Evolutionary conservation across 2,797 vertebrate species (phyloP).

Genomic region (Phalloptychus januarius): DNA sequence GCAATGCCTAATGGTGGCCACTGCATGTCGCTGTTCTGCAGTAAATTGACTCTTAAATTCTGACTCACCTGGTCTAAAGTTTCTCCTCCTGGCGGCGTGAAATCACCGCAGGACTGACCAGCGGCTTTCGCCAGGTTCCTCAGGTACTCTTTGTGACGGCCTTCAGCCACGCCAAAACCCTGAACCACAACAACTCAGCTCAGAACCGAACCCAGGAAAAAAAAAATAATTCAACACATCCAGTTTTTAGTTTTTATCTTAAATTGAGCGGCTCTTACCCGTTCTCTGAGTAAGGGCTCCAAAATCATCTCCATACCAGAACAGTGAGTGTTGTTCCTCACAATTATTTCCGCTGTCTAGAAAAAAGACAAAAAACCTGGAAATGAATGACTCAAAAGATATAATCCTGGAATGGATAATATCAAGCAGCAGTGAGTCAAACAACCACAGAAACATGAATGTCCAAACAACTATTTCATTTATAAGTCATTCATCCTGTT

Average conservation of each 20-base stretch:
- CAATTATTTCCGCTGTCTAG: slow-evolving; percentile 81
- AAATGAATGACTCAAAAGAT: slow-evolving; percentile 40
- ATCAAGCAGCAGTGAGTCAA: slow-evolving; percentile 43
- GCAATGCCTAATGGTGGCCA: slow-evolving; percentile 27
- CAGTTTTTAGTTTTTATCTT: background rate
- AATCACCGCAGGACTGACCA: slow-evolving; percentile 86
- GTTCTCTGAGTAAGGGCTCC: slow-evolving; percentile 81
- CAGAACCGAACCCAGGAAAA: background rate
- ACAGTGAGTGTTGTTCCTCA: slow-evolving; percentile 74
- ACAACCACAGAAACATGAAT: slow-evolving; percentile 39
- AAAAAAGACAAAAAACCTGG: slow-evolving; percentile 18
- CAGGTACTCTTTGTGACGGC: slow-evolving; percentile 84
- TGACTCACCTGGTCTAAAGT: slow-evolving; percentile 88
- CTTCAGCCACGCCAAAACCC: slow-evolving; percentile 92
- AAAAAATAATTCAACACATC: background rate
- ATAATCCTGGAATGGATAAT: background rate
- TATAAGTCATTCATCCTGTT: slow-evolving; percentile 44
- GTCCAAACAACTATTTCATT: slow-evolving; percentile 34
- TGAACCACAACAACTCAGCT: slow-evolving; percentile 50
- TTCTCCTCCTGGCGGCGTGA: slow-evolving; percentile 92
- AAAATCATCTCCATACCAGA: slow-evolving; percentile 65
- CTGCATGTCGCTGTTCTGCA: slow-evolving; percentile 40
- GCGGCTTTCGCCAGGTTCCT: slow-evolving; percentile 92
- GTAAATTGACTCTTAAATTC: slow-evolving; percentile 6
- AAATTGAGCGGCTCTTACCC: slow-evolving; percentile 58